Conservation (phyloP, 2,113 vertebrate species). For the Heterocephalus glaber region DNA sequence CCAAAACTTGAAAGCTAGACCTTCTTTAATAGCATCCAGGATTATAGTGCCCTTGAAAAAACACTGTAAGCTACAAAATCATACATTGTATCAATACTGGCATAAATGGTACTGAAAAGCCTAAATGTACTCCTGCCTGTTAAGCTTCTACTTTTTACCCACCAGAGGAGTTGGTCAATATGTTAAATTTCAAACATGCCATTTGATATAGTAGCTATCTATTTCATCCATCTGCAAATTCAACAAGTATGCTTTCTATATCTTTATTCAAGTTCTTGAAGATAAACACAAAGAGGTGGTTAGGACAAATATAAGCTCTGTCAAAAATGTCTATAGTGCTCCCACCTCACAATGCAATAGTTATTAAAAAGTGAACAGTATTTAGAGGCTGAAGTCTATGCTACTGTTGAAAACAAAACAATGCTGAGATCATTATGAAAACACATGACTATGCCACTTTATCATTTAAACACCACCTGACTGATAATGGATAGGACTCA, state of each 20-base stretch:
- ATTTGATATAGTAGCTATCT: neutral
- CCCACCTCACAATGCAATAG: neutral
- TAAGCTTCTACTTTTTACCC: neutral
- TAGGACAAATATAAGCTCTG: conserved; percentile 8
- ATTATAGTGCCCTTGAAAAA: neutral
- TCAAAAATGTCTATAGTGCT: neutral
- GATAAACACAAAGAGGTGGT: neutral
- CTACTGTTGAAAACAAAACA: neutral
- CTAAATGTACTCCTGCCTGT: neutral
- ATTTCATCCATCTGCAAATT: neutral
- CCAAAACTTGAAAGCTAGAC: neutral
- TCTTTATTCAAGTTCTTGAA: conserved; percentile 2
- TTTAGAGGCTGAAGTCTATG: neutral
- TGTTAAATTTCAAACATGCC: neutral
- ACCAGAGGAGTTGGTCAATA: neutral
- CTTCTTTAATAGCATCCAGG: neutral
- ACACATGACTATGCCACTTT: neutral
- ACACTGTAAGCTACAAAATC: neutral
- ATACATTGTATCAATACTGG: neutral
- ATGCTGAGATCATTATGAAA: neutral
- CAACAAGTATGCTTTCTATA: neutral
- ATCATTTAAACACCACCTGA: neutral
- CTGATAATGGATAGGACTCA: neutral
- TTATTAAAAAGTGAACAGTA: neutral
- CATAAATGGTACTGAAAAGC: neutral